phyloP scores from a whole-genome alignment of 2,113 vertebrate genomes.

The Macrotus californicus region DNA sequence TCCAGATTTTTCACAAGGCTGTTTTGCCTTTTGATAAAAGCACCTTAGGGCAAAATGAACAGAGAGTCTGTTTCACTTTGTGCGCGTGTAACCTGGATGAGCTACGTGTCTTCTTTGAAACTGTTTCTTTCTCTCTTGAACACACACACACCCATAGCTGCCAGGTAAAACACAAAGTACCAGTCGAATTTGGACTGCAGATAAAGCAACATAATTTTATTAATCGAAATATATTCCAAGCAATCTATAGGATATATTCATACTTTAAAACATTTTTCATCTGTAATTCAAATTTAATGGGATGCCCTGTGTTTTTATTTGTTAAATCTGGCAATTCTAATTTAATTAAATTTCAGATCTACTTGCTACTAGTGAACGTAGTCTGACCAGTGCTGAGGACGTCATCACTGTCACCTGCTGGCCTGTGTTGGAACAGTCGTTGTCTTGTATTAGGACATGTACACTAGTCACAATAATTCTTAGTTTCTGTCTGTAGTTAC shows the following conservation, averaged over 20 bases:
- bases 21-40: background rate
- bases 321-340: background rate
- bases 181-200: background rate
- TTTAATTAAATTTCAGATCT: background rate
- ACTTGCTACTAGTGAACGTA: background rate
- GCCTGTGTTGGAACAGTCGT: background rate
- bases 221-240: background rate
- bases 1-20: background rate
- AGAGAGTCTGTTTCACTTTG: background rate
- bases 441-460: background rate
- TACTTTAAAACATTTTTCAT: background rate
- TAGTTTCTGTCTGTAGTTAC: background rate
- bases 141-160: background rate
- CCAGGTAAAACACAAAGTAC: background rate
- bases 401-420: background rate
- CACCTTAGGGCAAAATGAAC: background rate
- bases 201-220: background rate
- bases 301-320: background rate
- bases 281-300: slow-evolving; percentile 9
- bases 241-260: background rate
- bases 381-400: background rate
- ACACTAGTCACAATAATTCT: background rate
- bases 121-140: background rate
- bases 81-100: background rate
- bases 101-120: background rate